Evolutionary conservation across 1,140 invertebrate species (phyloP), one percentile per base, ranked within the genome.

Genomic region (Neuroterus valhalla): DNA sequence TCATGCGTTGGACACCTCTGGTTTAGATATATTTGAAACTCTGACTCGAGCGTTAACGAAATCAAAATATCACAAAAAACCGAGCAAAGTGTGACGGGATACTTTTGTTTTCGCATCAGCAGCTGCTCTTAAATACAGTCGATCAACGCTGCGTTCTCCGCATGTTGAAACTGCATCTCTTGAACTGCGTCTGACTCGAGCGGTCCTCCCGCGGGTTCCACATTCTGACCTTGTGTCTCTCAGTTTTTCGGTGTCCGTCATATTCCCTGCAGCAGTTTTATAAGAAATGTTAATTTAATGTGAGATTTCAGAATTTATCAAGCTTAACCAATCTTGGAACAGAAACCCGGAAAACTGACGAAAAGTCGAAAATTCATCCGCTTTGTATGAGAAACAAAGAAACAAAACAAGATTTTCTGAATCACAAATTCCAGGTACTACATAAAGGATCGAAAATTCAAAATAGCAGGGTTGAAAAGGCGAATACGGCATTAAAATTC

Each of bases 181-280:
- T n/a, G 89, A 79, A 68, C 86, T 83, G 66, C 85, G 84, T 50
- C 90, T 91, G 23, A 85, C 83, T 50, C 83, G 79, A 19, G 87
- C 78, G 10, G 81, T 87, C n/a, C 87, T 87, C 45, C 91, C 90
- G 23, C 90, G 52, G 3, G 71, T 85, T 12, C 90, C 88, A 70
- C 88, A 91, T 72, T 91, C 91, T 0, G 91, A 92, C 62, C 89
- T 85, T 0, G 88, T 89, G 43, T 88, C 50, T 19, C 89, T 87
- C 15, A 91, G 50, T 72, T 95, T 95, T 81, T 95, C 93, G 1
- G 91, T 94, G 80, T 95, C 94, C 0, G 94, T 95, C 86, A 94
- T 92, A 82, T 94, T 95, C 5, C 94, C 93, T 81, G 91, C 91
- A 50, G 6, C 15, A 50, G 19, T 50, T 50, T 50, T 5, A n/a